These are phyloP conservation scores for Aplodontia rufa DNA, from an alignment of 2,113 vertebrate species.

Conservation along the genomic window DNA sequence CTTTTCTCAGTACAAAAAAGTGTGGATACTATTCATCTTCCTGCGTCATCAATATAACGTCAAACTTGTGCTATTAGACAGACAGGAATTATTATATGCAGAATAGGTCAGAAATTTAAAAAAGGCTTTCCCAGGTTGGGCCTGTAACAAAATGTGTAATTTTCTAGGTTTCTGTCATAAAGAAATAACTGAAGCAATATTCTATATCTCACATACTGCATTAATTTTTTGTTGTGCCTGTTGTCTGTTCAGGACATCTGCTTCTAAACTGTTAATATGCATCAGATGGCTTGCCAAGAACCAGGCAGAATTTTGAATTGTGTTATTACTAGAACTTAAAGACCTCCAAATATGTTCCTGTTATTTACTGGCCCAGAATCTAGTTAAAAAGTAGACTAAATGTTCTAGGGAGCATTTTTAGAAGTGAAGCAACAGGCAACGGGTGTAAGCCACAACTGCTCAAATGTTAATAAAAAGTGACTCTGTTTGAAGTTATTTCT, in stretches of 20 bases:
- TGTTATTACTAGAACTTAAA: conserved; percentile 41
- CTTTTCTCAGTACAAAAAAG: neutral
- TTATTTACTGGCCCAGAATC: neutral
- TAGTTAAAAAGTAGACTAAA: neutral
- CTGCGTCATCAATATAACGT: neutral
- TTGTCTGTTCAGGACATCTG: neutral
- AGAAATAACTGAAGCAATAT: conserved; percentile 18
- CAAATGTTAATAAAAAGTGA: conserved; percentile 12
- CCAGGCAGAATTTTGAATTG: neutral
- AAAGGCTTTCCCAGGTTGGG: neutral
- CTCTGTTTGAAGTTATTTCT: neutral
- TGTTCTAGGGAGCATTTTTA: neutral
- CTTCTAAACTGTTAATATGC: neutral
- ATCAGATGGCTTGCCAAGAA: neutral
- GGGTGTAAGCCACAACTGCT: neutral
- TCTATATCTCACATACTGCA: conserved; percentile 1
- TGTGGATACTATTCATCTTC: neutral
- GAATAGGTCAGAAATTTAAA: neutral
- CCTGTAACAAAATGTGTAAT: conserved; percentile 1
- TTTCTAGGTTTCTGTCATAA: neutral
- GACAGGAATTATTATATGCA: neutral
- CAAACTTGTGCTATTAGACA: neutral
- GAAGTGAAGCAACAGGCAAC: neutral
- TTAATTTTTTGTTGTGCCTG: conserved; percentile 9
- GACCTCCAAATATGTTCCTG: neutral